Evolutionary conservation across 2,797 vertebrate species (phyloP), one percentile per base, ranked within the genome.

Genomic region (Monodelphis domestica): DNA sequence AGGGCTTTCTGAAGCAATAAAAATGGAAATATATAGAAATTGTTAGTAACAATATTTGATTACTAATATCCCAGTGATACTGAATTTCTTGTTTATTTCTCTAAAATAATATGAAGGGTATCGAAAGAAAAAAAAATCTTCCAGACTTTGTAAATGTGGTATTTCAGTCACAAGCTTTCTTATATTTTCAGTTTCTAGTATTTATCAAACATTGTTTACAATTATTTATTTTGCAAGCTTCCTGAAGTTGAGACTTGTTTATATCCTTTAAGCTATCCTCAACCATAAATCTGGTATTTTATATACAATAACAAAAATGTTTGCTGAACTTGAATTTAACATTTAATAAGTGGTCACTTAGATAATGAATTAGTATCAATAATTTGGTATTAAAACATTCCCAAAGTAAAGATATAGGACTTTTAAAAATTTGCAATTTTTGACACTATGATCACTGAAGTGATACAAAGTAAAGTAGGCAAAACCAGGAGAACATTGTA

Each of bases 61-160:
- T 14, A 26, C 14, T 89, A 90, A 96, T 90, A 89, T 92, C 88
- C 9, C 52, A 4, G 56, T 70, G 50, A 91, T 90, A 57, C 28
- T n/a, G 52, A 92, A 70, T 87, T 91, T 93, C 0, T 51, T 53
- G 92, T 5, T 70, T 51, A 90, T 53, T 50, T 91, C 26, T 91
- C 6, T 55, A 14, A 54, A 63, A 89, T n/a, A 54, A 56, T 52
- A 90, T 4, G 0, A 92, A 92, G 54, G 1, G 53, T 57, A 59
- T 70, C 9, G 90, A 54, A 0, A 53, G 63, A 56, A 89, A 53
- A 87, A 93, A 92, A 94, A 70, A 2, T 84, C 88, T 56, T 87
- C 29, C 2, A 91, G 52, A 95, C 95, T 84, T 89, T 90, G 29
- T 12, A n/a, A 94, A 12, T 54, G 88, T 56, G 5, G 95, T 92